Evolutionary conservation across 1,140 invertebrate species (phyloP).

Genomic region (Pogonomyrmex barbatus): DNA sequence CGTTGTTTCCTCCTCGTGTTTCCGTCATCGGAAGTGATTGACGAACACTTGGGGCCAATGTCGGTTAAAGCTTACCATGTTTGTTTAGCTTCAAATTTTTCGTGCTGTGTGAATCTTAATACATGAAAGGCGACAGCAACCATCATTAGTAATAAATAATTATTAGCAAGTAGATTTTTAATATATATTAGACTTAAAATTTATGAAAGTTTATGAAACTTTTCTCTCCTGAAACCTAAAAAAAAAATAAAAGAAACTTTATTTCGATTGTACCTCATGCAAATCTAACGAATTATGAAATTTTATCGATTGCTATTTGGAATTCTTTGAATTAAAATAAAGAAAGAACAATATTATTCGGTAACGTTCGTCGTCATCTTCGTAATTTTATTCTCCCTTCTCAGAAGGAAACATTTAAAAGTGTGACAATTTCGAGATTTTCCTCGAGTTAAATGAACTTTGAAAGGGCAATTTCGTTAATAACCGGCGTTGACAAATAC

Average conservation of each 20-base stretch:
- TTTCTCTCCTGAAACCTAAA: no score
- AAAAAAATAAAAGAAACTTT: neutral
- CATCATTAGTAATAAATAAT: slow-evolving; percentile 7
- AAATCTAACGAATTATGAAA: neutral
- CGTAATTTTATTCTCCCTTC: neutral
- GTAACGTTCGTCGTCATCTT: neutral
- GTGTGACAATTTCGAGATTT: neutral
- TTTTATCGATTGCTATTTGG: neutral
- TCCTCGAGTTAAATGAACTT: neutral
- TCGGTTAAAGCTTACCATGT: slow-evolving; percentile 29
- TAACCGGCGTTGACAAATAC: slow-evolving; percentile 14
- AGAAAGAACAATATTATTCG: neutral
- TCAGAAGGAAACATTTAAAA: neutral
- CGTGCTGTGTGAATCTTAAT: neutral
- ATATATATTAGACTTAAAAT: neutral
- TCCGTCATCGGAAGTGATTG: slow-evolving; percentile 52
- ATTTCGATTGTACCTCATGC: neutral
- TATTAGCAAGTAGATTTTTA: neutral
- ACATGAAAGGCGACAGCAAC: neutral
- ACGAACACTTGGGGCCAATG: slow-evolving; percentile 29
- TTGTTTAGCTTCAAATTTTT: slow-evolving; percentile 21
- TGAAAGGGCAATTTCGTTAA: slow-evolving; percentile 3
- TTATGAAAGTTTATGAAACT: neutral
- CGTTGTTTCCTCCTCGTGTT: slow-evolving; percentile 52
- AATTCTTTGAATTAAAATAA: neutral